Evolutionary conservation across 1,140 invertebrate genomes (phyloP).

Genomic region (Penaeus chinensis): DNA sequence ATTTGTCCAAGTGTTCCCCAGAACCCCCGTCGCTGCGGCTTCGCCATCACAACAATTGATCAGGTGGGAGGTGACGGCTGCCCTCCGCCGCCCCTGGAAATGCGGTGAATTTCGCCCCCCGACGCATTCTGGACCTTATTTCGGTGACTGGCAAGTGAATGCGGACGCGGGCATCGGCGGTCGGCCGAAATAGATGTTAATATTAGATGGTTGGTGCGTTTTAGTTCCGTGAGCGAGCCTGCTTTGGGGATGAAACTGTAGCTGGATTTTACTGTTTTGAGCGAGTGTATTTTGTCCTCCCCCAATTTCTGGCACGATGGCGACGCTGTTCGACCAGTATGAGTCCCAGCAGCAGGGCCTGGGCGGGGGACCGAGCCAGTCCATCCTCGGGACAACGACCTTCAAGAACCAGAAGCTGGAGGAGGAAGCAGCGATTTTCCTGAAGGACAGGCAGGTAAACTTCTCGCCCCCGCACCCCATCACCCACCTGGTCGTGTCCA

Average conservation of each 20-base stretch:
- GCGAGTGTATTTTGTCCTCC: too few relatives aligned
- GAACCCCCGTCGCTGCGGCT: neutral
- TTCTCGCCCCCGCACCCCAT: slow-evolving; percentile 78
- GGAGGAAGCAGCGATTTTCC: slow-evolving; percentile 62
- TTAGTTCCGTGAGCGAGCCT: too few relatives aligned
- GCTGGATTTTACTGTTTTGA: too few relatives aligned
- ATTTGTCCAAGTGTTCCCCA: too few relatives aligned
- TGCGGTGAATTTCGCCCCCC: too few relatives aligned
- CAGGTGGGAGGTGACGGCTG: slow-evolving; percentile 2
- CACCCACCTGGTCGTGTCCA: slow-evolving; percentile 83
- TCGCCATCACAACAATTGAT: slow-evolving; percentile 24
- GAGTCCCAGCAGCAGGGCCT: slow-evolving; percentile 55
- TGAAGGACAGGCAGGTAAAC: slow-evolving; percentile 57
- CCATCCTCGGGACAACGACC: slow-evolving; percentile 56
- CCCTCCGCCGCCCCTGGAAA: too few relatives aligned
- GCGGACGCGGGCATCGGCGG: too few relatives aligned
- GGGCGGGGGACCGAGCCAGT: slow-evolving; percentile 15
- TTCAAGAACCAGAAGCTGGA: slow-evolving; percentile 63
- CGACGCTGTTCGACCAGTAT: slow-evolving; percentile 61
- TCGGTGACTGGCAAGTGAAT: too few relatives aligned
- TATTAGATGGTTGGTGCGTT: too few relatives aligned
- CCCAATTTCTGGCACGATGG: slow-evolving; percentile 27
- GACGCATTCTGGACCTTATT: too few relatives aligned
- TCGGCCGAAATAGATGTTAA: too few relatives aligned
- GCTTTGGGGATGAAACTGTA: too few relatives aligned